Percentiles rank a stretch among this genome's conserved stretches.
phyloP scores from a whole-genome alignment of 1,140 invertebrate species.

The Acyrthosiphon pisum region DNA sequence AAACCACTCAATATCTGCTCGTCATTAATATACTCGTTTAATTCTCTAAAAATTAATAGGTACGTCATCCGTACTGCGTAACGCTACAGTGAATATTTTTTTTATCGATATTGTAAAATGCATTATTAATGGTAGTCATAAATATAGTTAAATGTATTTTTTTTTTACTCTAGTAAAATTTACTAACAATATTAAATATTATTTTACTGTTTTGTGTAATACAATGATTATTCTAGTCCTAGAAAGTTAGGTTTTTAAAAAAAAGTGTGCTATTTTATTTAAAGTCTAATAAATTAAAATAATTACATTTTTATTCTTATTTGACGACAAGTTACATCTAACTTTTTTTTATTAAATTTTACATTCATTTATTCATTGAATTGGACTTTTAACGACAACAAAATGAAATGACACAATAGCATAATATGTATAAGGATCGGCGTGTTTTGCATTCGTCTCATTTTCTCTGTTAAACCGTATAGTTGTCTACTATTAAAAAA shows the following conservation, averaged over 20 bases:
- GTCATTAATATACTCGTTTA: neutral
- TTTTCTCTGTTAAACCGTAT: neutral
- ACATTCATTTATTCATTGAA: neutral
- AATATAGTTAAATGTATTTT: neutral
- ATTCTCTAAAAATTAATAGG: constrained; percentile 12
- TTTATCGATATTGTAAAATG: neutral
- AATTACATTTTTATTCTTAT: neutral
- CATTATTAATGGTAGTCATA: neutral
- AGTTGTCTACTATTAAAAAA: neutral
- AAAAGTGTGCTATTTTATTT: neutral
- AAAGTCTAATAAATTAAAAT: neutral
- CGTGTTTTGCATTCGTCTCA: neutral
- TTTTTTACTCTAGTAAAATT: too few relatives aligned
- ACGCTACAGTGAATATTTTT: neutral
- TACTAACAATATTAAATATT: neutral
- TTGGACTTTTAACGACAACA: neutral
- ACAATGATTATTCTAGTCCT: neutral
- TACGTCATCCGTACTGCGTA: neutral
- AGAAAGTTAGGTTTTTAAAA: neutral
- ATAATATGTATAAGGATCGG: neutral
- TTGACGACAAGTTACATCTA: neutral
- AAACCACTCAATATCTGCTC: neutral
- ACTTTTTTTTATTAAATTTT: neutral
- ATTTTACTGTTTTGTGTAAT: neutral
- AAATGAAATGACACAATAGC: neutral